phyloP scores from a whole-genome alignment of 2,113 vertebrate species.

The Climacteris rufus region DNA sequence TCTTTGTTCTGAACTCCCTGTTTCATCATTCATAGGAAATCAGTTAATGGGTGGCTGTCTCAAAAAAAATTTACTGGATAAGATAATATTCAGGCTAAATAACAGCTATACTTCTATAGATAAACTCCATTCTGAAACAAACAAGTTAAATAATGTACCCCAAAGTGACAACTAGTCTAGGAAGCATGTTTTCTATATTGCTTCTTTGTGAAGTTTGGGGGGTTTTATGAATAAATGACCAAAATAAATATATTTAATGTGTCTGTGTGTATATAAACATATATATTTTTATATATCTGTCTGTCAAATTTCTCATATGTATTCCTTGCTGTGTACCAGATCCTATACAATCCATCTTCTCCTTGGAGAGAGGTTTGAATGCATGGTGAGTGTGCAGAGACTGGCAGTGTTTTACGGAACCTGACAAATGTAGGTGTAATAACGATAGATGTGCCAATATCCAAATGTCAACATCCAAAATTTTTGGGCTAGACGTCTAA shows the following conservation, averaged over 20 bases:
- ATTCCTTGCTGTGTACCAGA: not conserved
- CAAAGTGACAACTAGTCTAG: not conserved
- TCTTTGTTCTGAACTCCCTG: not conserved
- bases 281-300: not conserved
- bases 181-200: not conserved
- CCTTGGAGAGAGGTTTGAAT: not conserved
- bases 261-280: not conserved
- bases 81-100: not conserved
- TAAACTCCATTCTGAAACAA: not conserved
- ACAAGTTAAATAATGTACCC: not conserved
- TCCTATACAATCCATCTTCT: not conserved
- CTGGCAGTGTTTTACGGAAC: constrained; percentile 14
- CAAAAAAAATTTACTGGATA: not conserved
- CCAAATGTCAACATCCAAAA: constrained; percentile 9
- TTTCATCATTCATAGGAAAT: not conserved
- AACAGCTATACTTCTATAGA: not conserved
- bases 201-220: not conserved
- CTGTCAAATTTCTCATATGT: not conserved
- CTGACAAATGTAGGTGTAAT: constrained; percentile 4
- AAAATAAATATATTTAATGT: not conserved
- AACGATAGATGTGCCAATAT: not conserved
- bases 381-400: not conserved
- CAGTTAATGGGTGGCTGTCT: not conserved
- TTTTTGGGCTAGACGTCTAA: not conserved
- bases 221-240: not conserved